Evolutionary conservation across 2,113 vertebrate species (phyloP).

Genomic region (Psittacus erithacus): DNA sequence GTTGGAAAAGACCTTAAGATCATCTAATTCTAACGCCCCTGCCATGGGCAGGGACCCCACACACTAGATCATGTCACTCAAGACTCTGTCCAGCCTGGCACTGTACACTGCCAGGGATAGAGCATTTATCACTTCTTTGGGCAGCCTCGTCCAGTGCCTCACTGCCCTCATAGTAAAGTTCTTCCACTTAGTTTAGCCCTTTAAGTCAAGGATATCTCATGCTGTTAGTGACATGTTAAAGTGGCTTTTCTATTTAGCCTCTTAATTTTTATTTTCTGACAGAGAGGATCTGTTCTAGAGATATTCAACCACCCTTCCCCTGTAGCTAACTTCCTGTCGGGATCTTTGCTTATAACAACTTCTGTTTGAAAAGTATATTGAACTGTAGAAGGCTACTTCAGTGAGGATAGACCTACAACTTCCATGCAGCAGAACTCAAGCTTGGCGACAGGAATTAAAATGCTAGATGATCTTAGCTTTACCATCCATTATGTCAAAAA

Average conservation of each 20-base stretch:
- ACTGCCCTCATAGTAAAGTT: not conserved
- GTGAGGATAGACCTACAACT: not conserved
- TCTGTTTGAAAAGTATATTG: not conserved
- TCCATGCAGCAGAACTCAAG: not conserved
- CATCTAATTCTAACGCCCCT: not conserved
- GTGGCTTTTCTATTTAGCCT: not conserved
- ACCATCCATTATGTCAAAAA: not conserved
- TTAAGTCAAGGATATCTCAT: not conserved
- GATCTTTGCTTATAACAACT: not conserved
- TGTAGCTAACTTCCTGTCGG: accelerated
- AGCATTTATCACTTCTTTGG: not conserved
- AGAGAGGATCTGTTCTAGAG: not conserved
- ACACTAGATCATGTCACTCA: not conserved
- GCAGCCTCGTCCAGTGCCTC: not conserved
- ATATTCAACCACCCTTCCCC: not conserved
- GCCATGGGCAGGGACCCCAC: not conserved
- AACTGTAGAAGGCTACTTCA: not conserved
- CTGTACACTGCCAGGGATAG: not conserved
- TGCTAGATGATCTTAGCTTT: not conserved
- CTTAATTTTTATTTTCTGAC: not conserved
- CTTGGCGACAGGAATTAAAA: accelerated
- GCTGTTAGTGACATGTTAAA: not conserved
- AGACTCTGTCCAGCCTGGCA: not conserved
- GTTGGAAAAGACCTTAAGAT: not conserved
- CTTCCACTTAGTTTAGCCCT: not conserved